Base-by-base conservation (phyloP, 2,113 vertebrate species). In the Grus americana region DNA sequence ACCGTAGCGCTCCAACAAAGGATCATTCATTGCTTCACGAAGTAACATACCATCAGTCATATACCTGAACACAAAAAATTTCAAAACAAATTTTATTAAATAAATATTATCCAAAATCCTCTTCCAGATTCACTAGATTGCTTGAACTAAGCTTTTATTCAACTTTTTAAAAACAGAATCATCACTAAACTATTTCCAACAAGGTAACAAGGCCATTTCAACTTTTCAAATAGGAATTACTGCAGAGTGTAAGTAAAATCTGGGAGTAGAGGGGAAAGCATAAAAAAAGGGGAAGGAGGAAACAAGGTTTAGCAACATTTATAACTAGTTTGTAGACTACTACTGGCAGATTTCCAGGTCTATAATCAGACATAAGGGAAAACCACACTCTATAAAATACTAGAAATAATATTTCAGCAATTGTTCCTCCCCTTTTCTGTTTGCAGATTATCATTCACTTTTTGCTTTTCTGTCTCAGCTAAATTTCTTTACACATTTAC, bases 1-100 rank as follows among this genome's bases (percentile, higher is more conserved):
- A 62, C 99, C 99, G 0, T 99, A 99, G 68, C 99, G 99, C 86
- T 99, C 99, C 81, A 99, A 98, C 75, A 99, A 98, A n/a, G 99
- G 99, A 95, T 99, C 99, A 12, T 99, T 99, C 99, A 99, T 99
- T 29, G 99, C 99, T 96, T 99, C 99, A 63, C 99, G 99, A 87
- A 99, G 99, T 94, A 99, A 95, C 99, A 99, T 99, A 84, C 99
- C 99, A 87, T 99, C 99, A 88, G 99, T 99, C 99, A 99, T 99
- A 88, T 99, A 99, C 93, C 99, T 99, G 63, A 47, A 93, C 20
- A 84, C 23, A 82, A 76, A 66, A 24, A 62, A 70, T 46, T 38
- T 12, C 20, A 82, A 75, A 5, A 50, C 15, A 57, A 11, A 27
- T 38, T 52, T 36, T 32, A 49, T 14, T 65, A 9, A 55, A 0